Percentiles rank a stretch among this genome's conserved stretches.
phyloP scores from a whole-genome alignment of 1,140 invertebrate species.

The Patella vulgata region DNA sequence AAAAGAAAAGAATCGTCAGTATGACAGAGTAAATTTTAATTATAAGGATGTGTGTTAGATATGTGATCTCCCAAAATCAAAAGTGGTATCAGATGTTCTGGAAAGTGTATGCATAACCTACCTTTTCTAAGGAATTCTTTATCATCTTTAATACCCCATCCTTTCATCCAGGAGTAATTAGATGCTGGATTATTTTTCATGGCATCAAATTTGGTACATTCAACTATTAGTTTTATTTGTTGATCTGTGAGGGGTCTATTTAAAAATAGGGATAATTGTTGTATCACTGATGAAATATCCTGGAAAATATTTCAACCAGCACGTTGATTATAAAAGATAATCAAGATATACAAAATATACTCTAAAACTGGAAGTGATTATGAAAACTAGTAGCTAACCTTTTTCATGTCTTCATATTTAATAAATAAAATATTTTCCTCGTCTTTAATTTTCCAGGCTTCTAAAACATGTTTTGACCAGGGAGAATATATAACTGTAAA shows the following conservation, averaged over 20 bases:
- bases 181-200: conserved; percentile 78
- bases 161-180: conserved; percentile 69
- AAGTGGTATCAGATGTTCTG: too few species aligned
- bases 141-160: conserved; percentile 64
- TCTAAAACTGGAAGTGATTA: too few species aligned
- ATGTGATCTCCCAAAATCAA: too few species aligned
- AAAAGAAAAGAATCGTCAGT: too few species aligned
- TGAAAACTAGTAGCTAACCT: too few species aligned
- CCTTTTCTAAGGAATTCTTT: conserved; percentile 69
- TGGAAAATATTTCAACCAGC: conserved; percentile 18
- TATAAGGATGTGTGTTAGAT: too few species aligned
- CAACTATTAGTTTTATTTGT: conserved; percentile 74
- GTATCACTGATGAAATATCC: conserved; percentile 64
- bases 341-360: too few species aligned
- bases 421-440: conserved; percentile 68
- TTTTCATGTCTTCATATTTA: conserved; percentile 70
- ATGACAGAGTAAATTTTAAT: too few species aligned
- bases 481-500: conserved; percentile 69
- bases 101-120: too few species aligned
- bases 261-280: conserved; percentile 79
- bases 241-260: conserved; percentile 74
- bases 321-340: neutral
- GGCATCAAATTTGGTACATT: conserved; percentile 81
- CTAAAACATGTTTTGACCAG: conserved; percentile 70
- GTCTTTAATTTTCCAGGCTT: conserved; percentile 64